phyloP scores from a whole-genome alignment of 2,888 invertebrate genomes.

The Girardia tigrina region DNA sequence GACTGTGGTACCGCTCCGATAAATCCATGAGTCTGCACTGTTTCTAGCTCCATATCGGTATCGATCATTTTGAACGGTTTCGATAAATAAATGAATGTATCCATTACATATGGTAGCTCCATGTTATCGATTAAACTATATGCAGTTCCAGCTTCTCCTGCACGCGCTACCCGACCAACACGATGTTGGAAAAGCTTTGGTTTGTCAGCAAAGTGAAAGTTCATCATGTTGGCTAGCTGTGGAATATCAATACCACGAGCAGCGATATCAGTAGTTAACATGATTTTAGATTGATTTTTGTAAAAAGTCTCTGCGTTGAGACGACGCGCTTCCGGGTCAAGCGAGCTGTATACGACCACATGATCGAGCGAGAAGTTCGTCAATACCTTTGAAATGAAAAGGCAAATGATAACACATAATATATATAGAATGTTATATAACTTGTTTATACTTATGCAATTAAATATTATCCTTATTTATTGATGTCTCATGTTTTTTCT shows the following conservation, averaged over 20 bases:
- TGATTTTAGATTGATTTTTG: constrained; percentile 62
- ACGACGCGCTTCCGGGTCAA: constrained; percentile 84
- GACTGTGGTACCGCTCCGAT: not conserved
- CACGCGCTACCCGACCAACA: constrained; percentile 93
- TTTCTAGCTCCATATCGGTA: not conserved
- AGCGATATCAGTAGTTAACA: constrained; percentile 91
- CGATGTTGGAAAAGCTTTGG: constrained; percentile 92
- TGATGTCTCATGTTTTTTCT: too few relatives aligned
- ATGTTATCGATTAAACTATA: constrained; percentile 76
- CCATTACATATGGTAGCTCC: constrained; percentile 78
- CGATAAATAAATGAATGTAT: constrained; percentile 67
- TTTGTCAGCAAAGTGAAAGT: constrained; percentile 88
- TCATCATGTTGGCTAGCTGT: constrained; percentile 81
- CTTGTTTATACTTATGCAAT: too few relatives aligned
- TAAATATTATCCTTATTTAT: too few relatives aligned
- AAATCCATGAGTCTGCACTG: not conserved
- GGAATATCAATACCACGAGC: constrained; percentile 95
- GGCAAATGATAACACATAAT: not conserved
- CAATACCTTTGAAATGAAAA: constrained; percentile 50
- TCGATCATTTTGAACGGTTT: constrained; percentile 19
- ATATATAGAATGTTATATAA: too few relatives aligned
- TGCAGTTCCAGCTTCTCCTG: constrained; percentile 77
- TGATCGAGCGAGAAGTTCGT: constrained; percentile 61
- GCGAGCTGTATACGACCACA: constrained; percentile 78
- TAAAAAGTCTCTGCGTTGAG: constrained; percentile 67